Evolutionary conservation across 2,113 vertebrate genomes (phyloP).

Genomic region (Rhea pennata): DNA sequence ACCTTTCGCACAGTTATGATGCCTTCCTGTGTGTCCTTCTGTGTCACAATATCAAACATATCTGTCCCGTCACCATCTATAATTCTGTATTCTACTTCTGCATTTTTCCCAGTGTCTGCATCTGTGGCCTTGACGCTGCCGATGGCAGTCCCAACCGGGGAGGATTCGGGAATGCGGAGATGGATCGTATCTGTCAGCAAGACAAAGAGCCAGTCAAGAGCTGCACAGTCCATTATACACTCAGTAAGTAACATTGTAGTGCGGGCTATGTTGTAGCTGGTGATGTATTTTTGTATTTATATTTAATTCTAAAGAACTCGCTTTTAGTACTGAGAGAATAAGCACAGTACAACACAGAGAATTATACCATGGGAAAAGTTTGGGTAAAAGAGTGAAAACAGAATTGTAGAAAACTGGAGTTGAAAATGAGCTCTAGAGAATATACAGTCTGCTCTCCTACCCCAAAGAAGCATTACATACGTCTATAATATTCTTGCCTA

Average conservation of each 20-base stretch:
- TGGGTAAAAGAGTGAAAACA: neutral
- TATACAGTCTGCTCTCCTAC: neutral
- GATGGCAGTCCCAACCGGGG: constrained; percentile 78
- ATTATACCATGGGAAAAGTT: neutral
- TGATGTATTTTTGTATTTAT: neutral
- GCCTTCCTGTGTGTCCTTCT: constrained; percentile 83
- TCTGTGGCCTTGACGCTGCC: constrained; percentile 84
- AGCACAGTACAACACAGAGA: neutral
- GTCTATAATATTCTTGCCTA: neutral
- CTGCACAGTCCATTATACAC: neutral
- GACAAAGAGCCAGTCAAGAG: constrained; percentile 17
- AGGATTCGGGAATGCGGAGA: constrained; percentile 80
- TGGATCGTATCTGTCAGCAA: constrained; percentile 77
- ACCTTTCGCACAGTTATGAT: constrained; percentile 84
- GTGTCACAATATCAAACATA: constrained; percentile 83
- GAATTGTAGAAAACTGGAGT: neutral
- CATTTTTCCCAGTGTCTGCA: constrained; percentile 83
- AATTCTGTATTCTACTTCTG: constrained; percentile 84
- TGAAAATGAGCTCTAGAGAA: neutral
- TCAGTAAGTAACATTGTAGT: neutral
- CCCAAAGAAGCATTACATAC: neutral
- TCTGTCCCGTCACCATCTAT: constrained; percentile 81
- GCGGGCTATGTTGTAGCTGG: neutral
- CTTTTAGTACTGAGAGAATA: neutral
- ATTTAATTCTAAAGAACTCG: neutral